A percentile compares a stretch with the other conserved stretches of the same genome.
Evolutionary conservation across 2,797 vertebrate genomes (phyloP).

Genomic region (Lates japonicus): DNA sequence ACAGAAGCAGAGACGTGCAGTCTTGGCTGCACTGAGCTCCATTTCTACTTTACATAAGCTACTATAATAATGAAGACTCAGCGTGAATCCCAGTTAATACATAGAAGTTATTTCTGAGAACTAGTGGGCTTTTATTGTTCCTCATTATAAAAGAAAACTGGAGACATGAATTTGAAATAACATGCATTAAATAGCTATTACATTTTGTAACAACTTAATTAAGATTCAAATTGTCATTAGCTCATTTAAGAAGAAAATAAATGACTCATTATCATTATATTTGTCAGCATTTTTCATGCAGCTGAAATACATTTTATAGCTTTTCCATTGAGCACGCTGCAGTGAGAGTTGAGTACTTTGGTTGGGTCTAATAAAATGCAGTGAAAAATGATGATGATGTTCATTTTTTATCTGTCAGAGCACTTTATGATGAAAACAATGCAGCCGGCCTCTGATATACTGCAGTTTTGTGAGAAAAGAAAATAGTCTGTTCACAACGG

Average conservation of each 20-base stretch:
- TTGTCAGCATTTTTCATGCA: conserved; percentile 54
- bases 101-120: conserved; percentile 39
- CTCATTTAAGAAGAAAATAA: conserved; percentile 33
- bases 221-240: conserved; percentile 33
- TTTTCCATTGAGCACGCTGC: conserved; percentile 36
- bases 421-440: conserved; percentile 59
- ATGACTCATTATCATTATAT: conserved; percentile 30
- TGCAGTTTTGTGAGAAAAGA: conserved; percentile 48
- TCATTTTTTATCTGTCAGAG: conserved; percentile 58
- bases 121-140: conserved; percentile 56
- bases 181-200: conserved; percentile 50
- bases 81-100: conserved; percentile 42
- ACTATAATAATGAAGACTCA: conserved; percentile 34
- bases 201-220: conserved; percentile 51
- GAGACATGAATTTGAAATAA: conserved; percentile 53
- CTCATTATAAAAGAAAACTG: conserved; percentile 52
- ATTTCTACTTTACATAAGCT: conserved; percentile 34
- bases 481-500: conserved; percentile 51
- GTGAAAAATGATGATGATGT: conserved; percentile 44
- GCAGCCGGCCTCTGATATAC: conserved; percentile 24
- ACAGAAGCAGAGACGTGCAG: conserved; percentile 10
- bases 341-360: conserved; percentile 38
- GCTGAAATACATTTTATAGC: conserved; percentile 39
- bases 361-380: conserved; percentile 43
- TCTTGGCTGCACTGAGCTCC: conserved; percentile 11